Conservation (phyloP, 37 sponge, comb jelly and placozoan genomes). For the Beroe ovata region DNA sequence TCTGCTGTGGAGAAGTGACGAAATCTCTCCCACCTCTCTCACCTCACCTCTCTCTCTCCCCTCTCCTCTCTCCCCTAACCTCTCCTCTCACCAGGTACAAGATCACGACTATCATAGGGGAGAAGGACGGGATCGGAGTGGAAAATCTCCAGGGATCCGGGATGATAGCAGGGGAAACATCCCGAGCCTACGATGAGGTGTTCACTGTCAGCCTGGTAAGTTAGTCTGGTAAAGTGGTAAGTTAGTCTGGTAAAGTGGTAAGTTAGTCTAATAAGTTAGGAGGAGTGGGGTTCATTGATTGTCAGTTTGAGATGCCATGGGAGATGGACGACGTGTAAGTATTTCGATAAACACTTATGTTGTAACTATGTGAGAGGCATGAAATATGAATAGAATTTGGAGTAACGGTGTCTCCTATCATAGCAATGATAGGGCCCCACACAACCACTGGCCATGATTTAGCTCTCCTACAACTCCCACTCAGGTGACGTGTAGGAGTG, state of each 20-base stretch:
- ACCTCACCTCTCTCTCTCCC: no score
- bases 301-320: no score
- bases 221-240: neutral
- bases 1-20: no score
- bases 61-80: no score
- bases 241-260: neutral
- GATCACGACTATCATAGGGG: conserved; percentile 92
- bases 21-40: no score
- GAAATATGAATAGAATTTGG: no score
- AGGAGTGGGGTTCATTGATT: neutral
- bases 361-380: no score
- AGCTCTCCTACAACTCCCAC: neutral
- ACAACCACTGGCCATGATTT: neutral
- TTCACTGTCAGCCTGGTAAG: conserved; percentile 91
- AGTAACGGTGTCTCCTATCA: no score
- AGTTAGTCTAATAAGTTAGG: neutral
- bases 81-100: conserved; percentile 76
- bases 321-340: no score
- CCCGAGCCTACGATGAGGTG: conserved; percentile 89
- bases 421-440: no score
- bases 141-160: conserved; percentile 93
- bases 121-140: conserved; percentile 88
- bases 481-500: conserved; percentile 93
- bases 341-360: no score
- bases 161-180: conserved; percentile 96